A percentile compares a stretch with the other conserved stretches of the same genome.
These are phyloP conservation scores for Calosoma granatense DNA, from an alignment of 1,140 invertebrate species.

Conservation along the genomic window DNA sequence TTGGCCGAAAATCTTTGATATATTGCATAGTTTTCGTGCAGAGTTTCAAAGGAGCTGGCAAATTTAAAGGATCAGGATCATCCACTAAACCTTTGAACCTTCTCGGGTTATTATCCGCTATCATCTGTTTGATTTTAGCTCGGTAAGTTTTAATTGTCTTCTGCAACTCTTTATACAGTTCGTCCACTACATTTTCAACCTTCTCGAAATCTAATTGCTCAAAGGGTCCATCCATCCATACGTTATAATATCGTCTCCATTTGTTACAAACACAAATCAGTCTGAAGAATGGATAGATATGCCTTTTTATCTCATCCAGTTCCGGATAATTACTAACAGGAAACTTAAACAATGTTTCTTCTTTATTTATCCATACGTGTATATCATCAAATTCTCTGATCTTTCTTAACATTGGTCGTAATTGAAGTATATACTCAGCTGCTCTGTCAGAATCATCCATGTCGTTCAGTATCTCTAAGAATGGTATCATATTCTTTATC, in stretches of 20 bases:
- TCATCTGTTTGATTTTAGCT: conserved; percentile 65
- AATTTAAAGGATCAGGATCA: conserved; percentile 62
- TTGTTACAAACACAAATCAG: conserved; percentile 51
- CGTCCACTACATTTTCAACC: conserved; percentile 62
- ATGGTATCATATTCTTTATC: conserved; percentile 58
- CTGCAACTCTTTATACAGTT: conserved; percentile 60
- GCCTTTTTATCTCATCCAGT: conserved; percentile 60
- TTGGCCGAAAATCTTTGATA: conserved; percentile 70
- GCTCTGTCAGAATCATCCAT: conserved; percentile 58
- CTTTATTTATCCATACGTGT: conserved; percentile 78
- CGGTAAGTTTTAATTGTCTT: conserved; percentile 74
- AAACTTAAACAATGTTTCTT: conserved; percentile 79
- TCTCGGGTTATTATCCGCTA: conserved; percentile 51
- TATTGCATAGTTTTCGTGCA: conserved; percentile 57
- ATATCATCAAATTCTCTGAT: conserved; percentile 62
- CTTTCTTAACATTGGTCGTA: conserved; percentile 61
- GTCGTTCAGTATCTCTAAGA: conserved; percentile 52
- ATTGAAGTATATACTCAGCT: conserved; percentile 53
- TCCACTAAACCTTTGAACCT: conserved; percentile 59
- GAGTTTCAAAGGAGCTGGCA: conserved; percentile 68
- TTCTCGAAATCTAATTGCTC: conserved; percentile 62
- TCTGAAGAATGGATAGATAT: conserved; percentile 56
- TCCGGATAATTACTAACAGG: conserved; percentile 60
- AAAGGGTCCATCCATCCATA: conserved; percentile 88
- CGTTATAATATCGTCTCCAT: conserved; percentile 71